phyloP scores from a whole-genome alignment of 2,888 invertebrate species.

The Temnothorax unifasciatus region DNA sequence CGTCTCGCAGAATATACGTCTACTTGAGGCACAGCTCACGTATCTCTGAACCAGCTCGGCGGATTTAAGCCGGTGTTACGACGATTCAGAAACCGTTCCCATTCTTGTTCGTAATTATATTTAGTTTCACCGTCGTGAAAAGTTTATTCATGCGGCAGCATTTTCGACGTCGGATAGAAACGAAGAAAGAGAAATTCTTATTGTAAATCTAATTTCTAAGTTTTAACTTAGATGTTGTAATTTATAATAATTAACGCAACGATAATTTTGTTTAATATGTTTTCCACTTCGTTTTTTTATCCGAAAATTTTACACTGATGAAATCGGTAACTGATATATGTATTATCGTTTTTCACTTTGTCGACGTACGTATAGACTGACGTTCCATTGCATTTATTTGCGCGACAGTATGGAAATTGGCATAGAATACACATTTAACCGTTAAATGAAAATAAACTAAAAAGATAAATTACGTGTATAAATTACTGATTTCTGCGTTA shows the following conservation, averaged over 20 bases:
- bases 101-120: conserved; percentile 57
- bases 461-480: not conserved
- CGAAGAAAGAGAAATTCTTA: not conserved
- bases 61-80: conserved; percentile 56
- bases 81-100: conserved; percentile 53
- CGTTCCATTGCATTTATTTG: not conserved
- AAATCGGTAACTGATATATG: not conserved
- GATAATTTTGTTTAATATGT: not conserved
- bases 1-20: conserved; percentile 24
- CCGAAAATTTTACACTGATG: not conserved
- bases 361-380: not conserved
- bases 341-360: not conserved
- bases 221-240: not conserved
- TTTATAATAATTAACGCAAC: not conserved
- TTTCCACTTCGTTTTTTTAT: not conserved
- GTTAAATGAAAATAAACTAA: not conserved
- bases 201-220: conserved; percentile 22
- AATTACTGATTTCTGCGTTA: not conserved
- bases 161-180: conserved; percentile 5
- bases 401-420: not conserved
- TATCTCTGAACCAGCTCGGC: conserved; percentile 39
- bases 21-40: conserved; percentile 57
- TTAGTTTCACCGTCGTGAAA: conserved; percentile 20
- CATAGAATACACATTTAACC: not conserved
- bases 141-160: conserved; percentile 12